phyloP scores from a whole-genome alignment of 2,888 invertebrate genomes.

The Rhimphoctona megacephalus region DNA sequence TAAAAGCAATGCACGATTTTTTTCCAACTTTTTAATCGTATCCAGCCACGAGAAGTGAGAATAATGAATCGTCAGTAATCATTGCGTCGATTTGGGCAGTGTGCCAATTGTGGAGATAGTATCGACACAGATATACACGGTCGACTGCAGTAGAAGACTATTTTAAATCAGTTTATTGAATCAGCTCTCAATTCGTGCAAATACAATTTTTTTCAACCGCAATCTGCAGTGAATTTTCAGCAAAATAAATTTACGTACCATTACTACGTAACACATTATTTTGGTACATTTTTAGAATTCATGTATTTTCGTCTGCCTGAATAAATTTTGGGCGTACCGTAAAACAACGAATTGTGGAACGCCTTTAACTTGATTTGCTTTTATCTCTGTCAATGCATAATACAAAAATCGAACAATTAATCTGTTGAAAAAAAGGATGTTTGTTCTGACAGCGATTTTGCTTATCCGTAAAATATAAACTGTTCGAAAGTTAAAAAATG shows the following conservation, averaged over 20 bases:
- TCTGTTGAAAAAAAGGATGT: too few species aligned
- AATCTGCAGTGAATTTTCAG: background rate
- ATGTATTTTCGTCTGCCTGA: background rate
- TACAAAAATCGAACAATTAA: background rate
- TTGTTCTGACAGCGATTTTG: background rate
- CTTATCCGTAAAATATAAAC: background rate
- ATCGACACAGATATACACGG: background rate
- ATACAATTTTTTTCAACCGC: background rate
- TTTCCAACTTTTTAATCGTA: background rate
- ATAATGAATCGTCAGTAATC: constrained; percentile 5
- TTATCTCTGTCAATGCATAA: background rate
- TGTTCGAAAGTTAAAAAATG: too few species aligned
- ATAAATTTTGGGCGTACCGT: background rate
- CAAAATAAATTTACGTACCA: background rate
- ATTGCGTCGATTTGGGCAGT: background rate
- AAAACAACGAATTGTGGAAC: background rate
- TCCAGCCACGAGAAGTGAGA: background rate
- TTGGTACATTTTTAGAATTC: background rate
- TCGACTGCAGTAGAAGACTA: background rate
- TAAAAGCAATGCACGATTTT: background rate
- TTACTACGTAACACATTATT: background rate
- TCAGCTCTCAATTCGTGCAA: background rate
- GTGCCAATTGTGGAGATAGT: background rate
- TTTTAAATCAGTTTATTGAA: background rate
- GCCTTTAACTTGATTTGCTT: background rate